Conservation (phyloP, 2,113 vertebrate genomes). For the Burhinus bistriatus region DNA sequence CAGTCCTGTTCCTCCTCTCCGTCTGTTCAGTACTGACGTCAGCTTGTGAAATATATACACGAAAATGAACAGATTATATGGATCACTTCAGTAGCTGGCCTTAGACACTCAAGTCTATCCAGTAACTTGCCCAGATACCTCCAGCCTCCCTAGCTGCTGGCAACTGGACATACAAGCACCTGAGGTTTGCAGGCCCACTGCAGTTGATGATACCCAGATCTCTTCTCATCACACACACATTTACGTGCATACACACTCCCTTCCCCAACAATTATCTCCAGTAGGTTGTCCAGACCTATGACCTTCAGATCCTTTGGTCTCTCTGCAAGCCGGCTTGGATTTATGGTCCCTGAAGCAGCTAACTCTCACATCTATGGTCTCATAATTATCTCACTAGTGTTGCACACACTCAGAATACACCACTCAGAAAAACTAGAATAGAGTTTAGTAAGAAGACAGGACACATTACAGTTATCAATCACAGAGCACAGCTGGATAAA, state of each 20-base stretch:
- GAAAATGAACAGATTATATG: not conserved
- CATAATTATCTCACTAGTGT: not conserved
- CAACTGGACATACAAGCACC: not conserved
- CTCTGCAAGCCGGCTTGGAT: not conserved
- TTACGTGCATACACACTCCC: fast-evolving
- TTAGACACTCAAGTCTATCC: not conserved
- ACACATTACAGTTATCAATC: not conserved
- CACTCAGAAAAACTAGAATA: not conserved
- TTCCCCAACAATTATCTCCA: not conserved
- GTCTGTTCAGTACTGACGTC: not conserved
- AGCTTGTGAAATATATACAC: not conserved
- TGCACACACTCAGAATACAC: not conserved
- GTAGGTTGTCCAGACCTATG: not conserved
- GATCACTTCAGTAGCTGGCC: not conserved
- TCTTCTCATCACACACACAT: not conserved
- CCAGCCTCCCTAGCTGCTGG: not conserved
- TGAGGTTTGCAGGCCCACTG: not conserved
- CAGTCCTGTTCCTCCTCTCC: not conserved
- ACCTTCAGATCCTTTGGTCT: not conserved
- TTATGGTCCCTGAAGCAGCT: not conserved
- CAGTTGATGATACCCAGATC: not conserved
- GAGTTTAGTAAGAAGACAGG: not conserved
- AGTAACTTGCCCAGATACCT: not conserved
- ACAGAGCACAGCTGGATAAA: not conserved
- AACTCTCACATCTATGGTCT: not conserved